Conservation (phyloP, 2,888 invertebrate species). For the Actias luna region DNA sequence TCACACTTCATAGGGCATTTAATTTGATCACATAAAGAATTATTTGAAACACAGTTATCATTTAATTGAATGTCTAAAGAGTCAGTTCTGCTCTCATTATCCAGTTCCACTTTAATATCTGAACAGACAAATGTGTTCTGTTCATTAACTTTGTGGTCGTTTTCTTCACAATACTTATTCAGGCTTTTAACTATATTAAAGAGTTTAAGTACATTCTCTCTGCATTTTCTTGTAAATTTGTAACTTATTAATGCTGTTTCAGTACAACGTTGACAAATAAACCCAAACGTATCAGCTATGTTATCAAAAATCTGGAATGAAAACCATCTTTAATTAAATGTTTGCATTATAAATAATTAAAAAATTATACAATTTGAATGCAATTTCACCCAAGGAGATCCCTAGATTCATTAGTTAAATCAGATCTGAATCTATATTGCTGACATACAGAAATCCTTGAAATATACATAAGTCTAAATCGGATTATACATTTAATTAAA, state of each 20-base stretch:
- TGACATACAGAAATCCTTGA: no score
- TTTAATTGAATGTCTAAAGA: neutral
- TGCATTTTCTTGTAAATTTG: slow-evolving; percentile 38
- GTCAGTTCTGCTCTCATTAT: neutral
- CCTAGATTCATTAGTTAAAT: no score
- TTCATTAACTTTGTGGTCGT: neutral
- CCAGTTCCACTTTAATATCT: neutral
- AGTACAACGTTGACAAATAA: slow-evolving; percentile 36
- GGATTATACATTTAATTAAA: no score
- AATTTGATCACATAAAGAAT: neutral
- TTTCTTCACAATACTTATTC: slow-evolving; percentile 26
- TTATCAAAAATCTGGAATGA: slow-evolving; percentile 32
- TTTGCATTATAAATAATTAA: neutral
- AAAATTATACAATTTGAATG: no score
- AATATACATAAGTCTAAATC: no score
- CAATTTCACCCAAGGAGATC: no score
- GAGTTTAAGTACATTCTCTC: slow-evolving; percentile 27
- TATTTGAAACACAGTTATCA: neutral
- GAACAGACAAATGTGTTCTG: neutral
- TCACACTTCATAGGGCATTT: neutral
- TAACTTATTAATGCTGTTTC: slow-evolving; percentile 30
- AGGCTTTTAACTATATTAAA: slow-evolving; percentile 23
- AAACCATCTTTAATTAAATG: neutral
- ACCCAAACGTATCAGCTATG: slow-evolving; percentile 14
- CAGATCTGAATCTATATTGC: no score